A percentile compares a stretch with the other conserved stretches of the same genome.
These are phyloP conservation scores for mouse (Mus musculus) DNA, from an alignment of 2,113 vertebrate species.

Conservation along the genomic window DNA sequence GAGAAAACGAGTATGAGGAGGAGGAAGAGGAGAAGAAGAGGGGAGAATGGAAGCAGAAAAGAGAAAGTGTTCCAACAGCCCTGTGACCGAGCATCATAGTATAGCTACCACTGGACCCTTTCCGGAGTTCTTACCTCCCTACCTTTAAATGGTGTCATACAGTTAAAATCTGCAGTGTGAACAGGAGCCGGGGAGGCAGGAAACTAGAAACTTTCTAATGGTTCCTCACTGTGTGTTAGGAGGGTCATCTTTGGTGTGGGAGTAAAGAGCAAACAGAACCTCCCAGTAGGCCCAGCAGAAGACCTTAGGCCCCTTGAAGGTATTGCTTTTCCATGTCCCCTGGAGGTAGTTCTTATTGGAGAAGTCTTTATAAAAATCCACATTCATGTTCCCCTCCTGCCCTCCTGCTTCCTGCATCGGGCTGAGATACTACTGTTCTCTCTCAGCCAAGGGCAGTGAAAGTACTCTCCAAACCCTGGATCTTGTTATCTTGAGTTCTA, in stretches of 20 bases:
- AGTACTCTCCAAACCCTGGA: too few species aligned
- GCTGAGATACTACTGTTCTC: neutral
- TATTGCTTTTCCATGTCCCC: neutral
- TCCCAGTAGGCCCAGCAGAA: too few species aligned
- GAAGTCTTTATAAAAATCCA: neutral
- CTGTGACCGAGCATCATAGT: neutral
- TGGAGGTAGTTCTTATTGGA: neutral
- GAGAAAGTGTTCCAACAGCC: neutral
- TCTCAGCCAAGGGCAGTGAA: neutral
- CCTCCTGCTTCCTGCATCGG: neutral
- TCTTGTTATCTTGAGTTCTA: neutral
- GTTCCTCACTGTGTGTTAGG: neutral
- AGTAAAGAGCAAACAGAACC: neutral
- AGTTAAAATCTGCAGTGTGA: too few species aligned
- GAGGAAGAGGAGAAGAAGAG: fast-evolving
- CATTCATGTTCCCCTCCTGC: too few species aligned
- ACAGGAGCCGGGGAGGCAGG: neutral
- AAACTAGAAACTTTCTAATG: neutral
- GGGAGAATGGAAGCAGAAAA: neutral
- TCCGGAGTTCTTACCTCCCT: neutral
- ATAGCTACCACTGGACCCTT: neutral
- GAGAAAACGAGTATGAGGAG: fast-evolving
- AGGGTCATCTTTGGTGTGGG: neutral
- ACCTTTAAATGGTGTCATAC: too few species aligned
- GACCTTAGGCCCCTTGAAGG: neutral